Base-by-base conservation (phyloP, 2,797 vertebrate species). In the Xiphophorus birchmanni region DNA sequence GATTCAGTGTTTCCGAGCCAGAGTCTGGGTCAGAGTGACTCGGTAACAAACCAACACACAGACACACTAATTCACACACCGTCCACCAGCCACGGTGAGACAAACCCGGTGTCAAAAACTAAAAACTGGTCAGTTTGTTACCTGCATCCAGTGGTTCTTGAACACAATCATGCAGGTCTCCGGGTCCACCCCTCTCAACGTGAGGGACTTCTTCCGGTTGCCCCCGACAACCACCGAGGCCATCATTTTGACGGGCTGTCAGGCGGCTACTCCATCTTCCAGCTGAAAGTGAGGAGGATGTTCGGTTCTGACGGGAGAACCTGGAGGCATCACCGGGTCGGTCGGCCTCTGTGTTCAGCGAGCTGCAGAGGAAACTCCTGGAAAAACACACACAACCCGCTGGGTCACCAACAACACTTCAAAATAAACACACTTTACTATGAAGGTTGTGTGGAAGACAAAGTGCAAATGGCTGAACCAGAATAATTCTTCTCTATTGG, bases 91-190 rank as follows among this genome's bases (percentile, higher is more conserved):
- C 77, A 73, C 85, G 84, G 77, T 77, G 82, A 80, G 80, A 45
- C 80, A 82, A 87, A 74, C 32, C 5, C 6, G n/a, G 56, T n/a
- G 26, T 15, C 5, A 37, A 37, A 35, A 17, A 35, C 32, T 9
- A 3, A 10, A 40, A 26, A 10, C 67, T 1, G 10, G 35, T n/a
- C 32, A 4, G 13, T 2, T 26, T 13, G 3, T 60, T 29, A 93
- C 92, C 92, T 93, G 92, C 0, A 97, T 92, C 98, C 98, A 99
- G 95, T 99, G 98, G 90, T 99, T 99, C 95, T 96, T 97, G 90
- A 99, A 99, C 69, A 99, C 98, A 45, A 99, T 99, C 97, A 98
- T 97, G 84, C 98, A 99, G 80, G 98, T 99, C 93, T 99, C 98
- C 5, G 98, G 97, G 91, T 99, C 98, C 86, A 98, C 98, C 48